Evolutionary conservation across 2,797 vertebrate species (phyloP).

Genomic region (Crenichthys baileyi): DNA sequence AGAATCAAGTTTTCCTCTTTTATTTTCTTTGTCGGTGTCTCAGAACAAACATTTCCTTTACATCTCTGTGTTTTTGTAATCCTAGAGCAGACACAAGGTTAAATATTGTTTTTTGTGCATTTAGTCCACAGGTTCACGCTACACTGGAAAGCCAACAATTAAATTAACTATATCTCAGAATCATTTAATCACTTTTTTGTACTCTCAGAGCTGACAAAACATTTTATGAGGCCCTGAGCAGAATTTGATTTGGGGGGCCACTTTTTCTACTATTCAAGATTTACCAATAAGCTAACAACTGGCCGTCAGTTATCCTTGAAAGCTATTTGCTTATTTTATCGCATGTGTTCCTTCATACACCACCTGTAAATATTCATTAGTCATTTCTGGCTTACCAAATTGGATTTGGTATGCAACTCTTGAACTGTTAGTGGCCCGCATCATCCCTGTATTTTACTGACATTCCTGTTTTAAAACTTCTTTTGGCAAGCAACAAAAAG

Average conservation of each 20-base stretch:
- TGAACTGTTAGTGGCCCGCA: not conserved
- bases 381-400: not conserved
- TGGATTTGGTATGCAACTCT: too few relatives aligned
- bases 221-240: not conserved
- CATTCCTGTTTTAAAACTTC: not conserved
- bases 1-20: constrained; percentile 38
- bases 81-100: not conserved
- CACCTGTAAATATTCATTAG: not conserved
- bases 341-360: not conserved
- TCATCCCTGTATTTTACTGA: too few relatives aligned
- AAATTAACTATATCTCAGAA: not conserved
- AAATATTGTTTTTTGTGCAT: not conserved
- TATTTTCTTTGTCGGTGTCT: constrained; percentile 10
- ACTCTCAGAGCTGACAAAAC: not conserved
- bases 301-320: not conserved
- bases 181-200: not conserved
- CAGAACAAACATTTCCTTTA: constrained; percentile 15
- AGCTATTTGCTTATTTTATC: not conserved
- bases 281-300: not conserved
- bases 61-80: constrained; percentile 23
- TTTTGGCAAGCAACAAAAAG: not conserved
- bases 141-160: not conserved
- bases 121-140: not conserved
- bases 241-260: not conserved
- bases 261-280: too few relatives aligned